Conservation (phyloP, 2,797 vertebrate species). For the Euphonia xanthogaster region DNA sequence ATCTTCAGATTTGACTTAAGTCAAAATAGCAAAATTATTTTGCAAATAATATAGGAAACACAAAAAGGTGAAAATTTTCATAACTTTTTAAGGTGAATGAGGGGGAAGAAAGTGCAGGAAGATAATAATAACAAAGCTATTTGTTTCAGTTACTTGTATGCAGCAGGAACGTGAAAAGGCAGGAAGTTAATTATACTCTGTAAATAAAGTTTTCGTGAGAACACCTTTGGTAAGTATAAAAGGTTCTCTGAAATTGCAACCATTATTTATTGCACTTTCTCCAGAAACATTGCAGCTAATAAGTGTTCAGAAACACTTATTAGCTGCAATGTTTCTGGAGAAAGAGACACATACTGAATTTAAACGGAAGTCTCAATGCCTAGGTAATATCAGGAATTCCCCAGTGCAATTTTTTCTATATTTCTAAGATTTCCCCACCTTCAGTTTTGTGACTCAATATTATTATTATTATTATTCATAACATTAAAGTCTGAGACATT, state of each 20-base stretch:
- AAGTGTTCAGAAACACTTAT: background rate
- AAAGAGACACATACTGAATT: background rate
- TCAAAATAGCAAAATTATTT: background rate
- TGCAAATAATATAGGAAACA: background rate
- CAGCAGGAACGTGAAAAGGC: background rate
- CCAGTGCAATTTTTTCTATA: background rate
- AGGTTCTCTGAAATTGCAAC: background rate
- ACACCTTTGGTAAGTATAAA: background rate
- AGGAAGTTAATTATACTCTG: background rate
- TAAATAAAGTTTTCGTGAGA: conserved; percentile 2
- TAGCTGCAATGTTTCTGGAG: background rate
- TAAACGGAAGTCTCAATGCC: background rate
- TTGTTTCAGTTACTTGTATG: background rate
- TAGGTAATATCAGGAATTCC: background rate
- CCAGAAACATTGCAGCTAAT: too few species aligned
- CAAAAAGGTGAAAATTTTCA: background rate
- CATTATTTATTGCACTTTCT: background rate
- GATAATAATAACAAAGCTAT: background rate
- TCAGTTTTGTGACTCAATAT: background rate
- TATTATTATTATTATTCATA: background rate
- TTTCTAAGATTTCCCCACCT: background rate
- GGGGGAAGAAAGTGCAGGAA: background rate
- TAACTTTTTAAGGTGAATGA: background rate
- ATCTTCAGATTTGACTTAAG: background rate
- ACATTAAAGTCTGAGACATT: background rate